Base-by-base conservation (phyloP, 2,797 vertebrate genomes). In the Acanthiza pusilla region DNA sequence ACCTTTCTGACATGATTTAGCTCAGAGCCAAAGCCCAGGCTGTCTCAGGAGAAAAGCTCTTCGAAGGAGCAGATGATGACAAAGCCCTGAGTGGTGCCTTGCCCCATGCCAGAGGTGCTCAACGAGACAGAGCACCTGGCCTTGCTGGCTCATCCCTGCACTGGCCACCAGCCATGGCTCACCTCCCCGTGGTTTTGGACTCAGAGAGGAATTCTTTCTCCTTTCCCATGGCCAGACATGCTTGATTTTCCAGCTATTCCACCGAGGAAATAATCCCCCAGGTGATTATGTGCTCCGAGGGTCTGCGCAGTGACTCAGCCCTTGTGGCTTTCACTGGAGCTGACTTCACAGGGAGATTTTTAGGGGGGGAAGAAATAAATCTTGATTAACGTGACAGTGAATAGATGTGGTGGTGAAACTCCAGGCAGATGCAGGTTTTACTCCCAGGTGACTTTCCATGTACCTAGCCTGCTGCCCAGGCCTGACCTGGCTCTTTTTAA, bases 201-300 rank as follows among this genome's bases (percentile, higher is more conserved):
- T 3, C 48, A 66, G 76, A 48, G 15, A 73, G 73, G 51, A 92
- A 93, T 93, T 66, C 78, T 62, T 58, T 48, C 57, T 62, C 71
- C 88, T 81, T 83, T 16, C 60, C 89, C 89, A 65, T 70, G 70
- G 70, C 70, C 82, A 83, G 75, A 57, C 60, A 48, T 1, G 6
- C 40, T 91, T 45, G 80, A 91, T 78, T 88, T 89, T 78, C 80
- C 72, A 91, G 73, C 66, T 88, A 29, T 90, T 83, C 85, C 70
- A 60, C 2, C 0, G 1, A 93, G 91, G 66, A 65, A 88, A 50
- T 51, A 61, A 90, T 73, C 58, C 58, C 76, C 62, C 58, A 55
- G 88, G 88, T 89, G 89, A 63, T 53, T 45, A 55, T 10, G 57
- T 47, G 51, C 79, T 85, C 29, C 2, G 7, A 91, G 84, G 72